Percentiles rank a stretch among this genome's conserved stretches.
Evolutionary conservation across 2,888 invertebrate genomes (phyloP).

Genomic region (Fragum fragum): DNA sequence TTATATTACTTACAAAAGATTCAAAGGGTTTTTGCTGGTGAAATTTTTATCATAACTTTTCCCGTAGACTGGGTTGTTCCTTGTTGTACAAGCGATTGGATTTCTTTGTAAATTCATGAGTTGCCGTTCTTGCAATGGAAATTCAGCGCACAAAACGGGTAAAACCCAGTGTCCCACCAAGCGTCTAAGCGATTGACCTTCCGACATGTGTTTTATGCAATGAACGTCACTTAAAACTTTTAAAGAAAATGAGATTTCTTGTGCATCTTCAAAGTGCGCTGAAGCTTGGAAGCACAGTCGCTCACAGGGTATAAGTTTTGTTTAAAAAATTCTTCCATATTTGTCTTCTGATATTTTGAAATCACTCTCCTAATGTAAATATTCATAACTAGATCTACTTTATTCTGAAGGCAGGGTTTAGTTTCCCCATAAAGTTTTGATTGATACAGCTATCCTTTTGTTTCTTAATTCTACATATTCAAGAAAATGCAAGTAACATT

Average conservation of each 20-base stretch:
- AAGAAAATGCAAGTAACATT: too few species aligned
- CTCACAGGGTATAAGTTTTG: constrained; percentile 10
- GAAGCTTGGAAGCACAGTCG: not conserved
- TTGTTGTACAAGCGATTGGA: not conserved
- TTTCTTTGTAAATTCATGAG: not conserved
- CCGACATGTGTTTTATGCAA: constrained; percentile 36
- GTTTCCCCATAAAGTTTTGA: too few species aligned
- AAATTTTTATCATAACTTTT: not conserved
- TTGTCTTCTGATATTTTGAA: too few species aligned
- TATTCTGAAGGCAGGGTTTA: too few species aligned
- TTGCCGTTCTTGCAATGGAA: constrained; percentile 2
- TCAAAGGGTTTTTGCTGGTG: not conserved
- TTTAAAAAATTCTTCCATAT: too few species aligned
- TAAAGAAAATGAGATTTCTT: constrained; percentile 29
- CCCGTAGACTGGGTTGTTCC: not conserved
- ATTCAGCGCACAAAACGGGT: not conserved
- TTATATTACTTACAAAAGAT: not conserved
- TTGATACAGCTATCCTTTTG: too few species aligned
- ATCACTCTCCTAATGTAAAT: too few species aligned
- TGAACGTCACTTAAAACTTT: not conserved
- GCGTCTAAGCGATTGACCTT: constrained; percentile 29
- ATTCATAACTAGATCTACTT: too few species aligned
- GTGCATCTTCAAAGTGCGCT: constrained; percentile 3
- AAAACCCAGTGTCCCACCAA: constrained; percentile 9
- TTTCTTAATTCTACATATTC: too few species aligned